These are phyloP conservation scores for Bradypus variegatus DNA, from an alignment of 2,797 vertebrate genomes.

Conservation along the genomic window DNA sequence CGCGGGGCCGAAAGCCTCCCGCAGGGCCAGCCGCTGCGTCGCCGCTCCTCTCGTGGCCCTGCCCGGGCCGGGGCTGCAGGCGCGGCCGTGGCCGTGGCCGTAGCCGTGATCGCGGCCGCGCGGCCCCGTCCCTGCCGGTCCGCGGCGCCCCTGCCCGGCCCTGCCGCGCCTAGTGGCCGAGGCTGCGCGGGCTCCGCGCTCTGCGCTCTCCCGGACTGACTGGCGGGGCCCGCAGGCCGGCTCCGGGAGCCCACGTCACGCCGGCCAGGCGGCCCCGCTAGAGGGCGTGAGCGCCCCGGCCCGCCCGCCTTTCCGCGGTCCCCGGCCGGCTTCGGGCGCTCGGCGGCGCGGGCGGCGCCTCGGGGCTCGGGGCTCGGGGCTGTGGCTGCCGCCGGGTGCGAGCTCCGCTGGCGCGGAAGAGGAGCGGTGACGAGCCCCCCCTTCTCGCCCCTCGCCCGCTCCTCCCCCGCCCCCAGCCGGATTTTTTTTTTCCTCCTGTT, in stretches of 20 bases:
- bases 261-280: conserved; percentile 68
- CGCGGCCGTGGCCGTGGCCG: neutral
- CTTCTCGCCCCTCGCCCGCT: neutral
- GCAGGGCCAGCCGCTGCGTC: conserved; percentile 5
- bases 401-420: neutral
- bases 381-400: neutral
- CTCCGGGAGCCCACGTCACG: conserved; percentile 65
- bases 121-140: conserved; percentile 6
- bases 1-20: conserved; percentile 37
- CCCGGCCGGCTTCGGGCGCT: neutral
- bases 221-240: conserved; percentile 71
- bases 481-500: no score
- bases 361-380: conserved; percentile 64
- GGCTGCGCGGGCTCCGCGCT: conserved; percentile 54
- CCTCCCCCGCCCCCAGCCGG: neutral
- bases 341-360: conserved; percentile 45
- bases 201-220: conserved; percentile 67
- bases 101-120: neutral
- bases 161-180: conserved; percentile 49
- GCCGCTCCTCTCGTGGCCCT: neutral
- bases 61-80: conserved; percentile 4
- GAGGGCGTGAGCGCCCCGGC: conserved; percentile 69
- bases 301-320: neutral
- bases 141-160: conserved; percentile 39
- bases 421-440: neutral